Conservation (phyloP, 2,888 invertebrate genomes). For the Pristionchus japonicus region DNA sequence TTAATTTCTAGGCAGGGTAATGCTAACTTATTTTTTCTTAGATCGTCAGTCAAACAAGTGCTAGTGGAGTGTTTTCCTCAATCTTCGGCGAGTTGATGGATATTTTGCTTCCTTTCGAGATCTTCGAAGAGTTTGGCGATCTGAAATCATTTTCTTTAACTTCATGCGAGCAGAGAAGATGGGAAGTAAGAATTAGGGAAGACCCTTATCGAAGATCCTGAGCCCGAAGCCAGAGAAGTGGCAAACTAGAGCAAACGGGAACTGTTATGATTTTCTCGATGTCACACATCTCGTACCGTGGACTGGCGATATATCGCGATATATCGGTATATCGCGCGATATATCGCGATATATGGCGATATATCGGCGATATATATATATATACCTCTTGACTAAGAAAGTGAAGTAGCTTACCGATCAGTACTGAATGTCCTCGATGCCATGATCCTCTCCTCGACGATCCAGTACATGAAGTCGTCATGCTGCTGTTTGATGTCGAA, state of each 20-base stretch:
- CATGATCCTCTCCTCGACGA: slow-evolving; percentile 62
- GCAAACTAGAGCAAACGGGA: too few relatives aligned
- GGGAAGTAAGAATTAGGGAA: too few relatives aligned
- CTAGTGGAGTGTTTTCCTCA: not conserved
- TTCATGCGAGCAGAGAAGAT: too few relatives aligned
- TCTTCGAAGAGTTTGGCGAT: not conserved
- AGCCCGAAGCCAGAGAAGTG: not conserved
- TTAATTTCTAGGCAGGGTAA: too few relatives aligned
- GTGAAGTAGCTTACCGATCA: not conserved
- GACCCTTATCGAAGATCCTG: too few relatives aligned
- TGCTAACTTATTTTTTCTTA: not conserved
- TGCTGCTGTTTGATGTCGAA: slow-evolving; percentile 59
- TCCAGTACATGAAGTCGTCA: slow-evolving; percentile 70
- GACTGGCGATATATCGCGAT: too few relatives aligned
- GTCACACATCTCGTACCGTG: too few relatives aligned
- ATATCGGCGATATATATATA: too few relatives aligned
- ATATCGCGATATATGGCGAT: too few relatives aligned
- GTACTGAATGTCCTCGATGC: not conserved
- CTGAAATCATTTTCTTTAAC: not conserved
- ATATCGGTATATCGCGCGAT: too few relatives aligned
- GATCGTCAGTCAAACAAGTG: not conserved
- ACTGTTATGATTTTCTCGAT: too few relatives aligned
- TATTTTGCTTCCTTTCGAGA: not conserved
- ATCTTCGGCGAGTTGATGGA: slow-evolving; percentile 29
- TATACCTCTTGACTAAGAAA: too few relatives aligned